A percentile compares a stretch with the other conserved stretches of the same genome.
phyloP scores from a whole-genome alignment of 2,797 vertebrate genomes.

The Loriculus beryllinus region DNA sequence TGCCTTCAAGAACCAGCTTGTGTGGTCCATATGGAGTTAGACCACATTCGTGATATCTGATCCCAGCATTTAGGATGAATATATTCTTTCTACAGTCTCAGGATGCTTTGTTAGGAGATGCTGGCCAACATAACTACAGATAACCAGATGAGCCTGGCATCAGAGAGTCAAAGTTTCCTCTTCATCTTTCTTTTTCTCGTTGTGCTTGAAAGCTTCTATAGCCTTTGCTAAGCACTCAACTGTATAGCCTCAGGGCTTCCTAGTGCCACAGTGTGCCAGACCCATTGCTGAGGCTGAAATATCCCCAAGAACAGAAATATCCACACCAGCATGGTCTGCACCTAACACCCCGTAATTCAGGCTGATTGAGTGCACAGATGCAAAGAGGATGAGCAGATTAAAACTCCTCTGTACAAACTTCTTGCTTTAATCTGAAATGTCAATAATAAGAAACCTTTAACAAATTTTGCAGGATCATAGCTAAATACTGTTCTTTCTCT shows the following conservation, averaged over 20 bases:
- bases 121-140: not conserved
- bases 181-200: not conserved
- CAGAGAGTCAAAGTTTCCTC: not conserved
- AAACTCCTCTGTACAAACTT: constrained; percentile 19
- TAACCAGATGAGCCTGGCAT: not conserved
- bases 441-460: constrained; percentile 26
- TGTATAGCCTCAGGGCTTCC: not conserved
- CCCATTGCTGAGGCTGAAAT: not conserved
- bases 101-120: not conserved
- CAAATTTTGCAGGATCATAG: constrained; percentile 26
- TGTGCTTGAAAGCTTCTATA: not conserved
- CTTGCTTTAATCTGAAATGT: constrained; percentile 34
- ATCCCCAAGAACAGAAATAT: not conserved
- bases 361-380: not conserved
- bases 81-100: not conserved
- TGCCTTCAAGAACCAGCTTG: not conserved
- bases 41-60: not conserved
- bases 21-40: not conserved
- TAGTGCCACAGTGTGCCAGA: accelerated
- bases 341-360: not conserved
- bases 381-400: not conserved
- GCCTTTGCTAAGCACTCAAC: not conserved
- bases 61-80: not conserved
- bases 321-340: not conserved
- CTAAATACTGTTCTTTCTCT: constrained; percentile 44